Base-by-base conservation (phyloP, 1,140 invertebrate species). In the Bombus pyrosoma region DNA sequence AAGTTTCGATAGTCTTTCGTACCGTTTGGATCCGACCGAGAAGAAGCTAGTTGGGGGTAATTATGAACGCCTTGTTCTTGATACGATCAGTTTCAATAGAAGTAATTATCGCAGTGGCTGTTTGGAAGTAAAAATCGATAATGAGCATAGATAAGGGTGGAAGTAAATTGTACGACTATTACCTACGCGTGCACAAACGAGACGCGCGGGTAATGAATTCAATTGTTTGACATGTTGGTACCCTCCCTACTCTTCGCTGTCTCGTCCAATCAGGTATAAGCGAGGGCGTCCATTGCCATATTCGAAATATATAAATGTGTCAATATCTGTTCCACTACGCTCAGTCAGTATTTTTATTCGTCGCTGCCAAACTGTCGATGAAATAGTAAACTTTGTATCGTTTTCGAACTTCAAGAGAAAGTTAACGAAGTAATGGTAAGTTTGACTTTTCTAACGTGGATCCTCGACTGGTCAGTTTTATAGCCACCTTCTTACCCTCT, bases 251-350 rank as follows among this genome's bases (percentile, higher is more conserved):
- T 90, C 89, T 81, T 66, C 59, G 12, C 81, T 69, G 73, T 82
- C 64, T 62, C 89, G 81, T 47, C 90, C 90, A 91, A 91, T 91
- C 86, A 77, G 84, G 47, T 62, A 25, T 71, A 76, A 88, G 83
- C 81, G 77, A 90, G 87, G 84, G 89, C 81, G 83, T 78, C 84
- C 68, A 75, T 89, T 87, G 84, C 82, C 80, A 88, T 84, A 91
- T 91, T 91, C 89, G 89, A 91, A 91, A 91, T 91, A 86, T 91
- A 91, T 91, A 91, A 91, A 91, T 82, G 90, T 90, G 90, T 89
- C 89, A 91, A 91, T 91, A 91, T 84, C 90, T 71, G 89, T 81
- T 82, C 87, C 62, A 57, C 78, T 66, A 53, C 71, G 75, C 86
- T 90, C 89, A 91, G 90, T 90, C 89, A 90, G 75, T 85, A 71